These are phyloP conservation scores for Acanthococcus lagerstroemiae DNA, from an alignment of 2,888 invertebrate species.

Conservation along the genomic window DNA sequence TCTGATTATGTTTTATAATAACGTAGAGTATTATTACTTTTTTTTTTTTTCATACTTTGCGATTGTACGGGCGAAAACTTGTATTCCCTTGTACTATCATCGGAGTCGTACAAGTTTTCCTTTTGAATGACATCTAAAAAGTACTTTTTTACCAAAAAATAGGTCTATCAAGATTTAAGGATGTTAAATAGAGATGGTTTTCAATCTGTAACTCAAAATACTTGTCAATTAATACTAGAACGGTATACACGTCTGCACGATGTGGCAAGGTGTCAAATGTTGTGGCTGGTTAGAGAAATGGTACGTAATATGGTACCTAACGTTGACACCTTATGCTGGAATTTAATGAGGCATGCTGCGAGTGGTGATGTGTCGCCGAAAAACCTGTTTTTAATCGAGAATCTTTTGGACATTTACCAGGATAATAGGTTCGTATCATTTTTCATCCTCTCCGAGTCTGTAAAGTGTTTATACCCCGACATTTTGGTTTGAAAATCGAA, in stretches of 20 bases:
- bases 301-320: constrained; percentile 79
- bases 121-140: background rate
- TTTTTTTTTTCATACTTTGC: background rate
- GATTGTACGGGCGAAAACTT: background rate
- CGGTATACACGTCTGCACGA: constrained; percentile 81
- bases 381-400: constrained; percentile 81
- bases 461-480: background rate
- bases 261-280: constrained; percentile 64
- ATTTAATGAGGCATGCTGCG: constrained; percentile 83
- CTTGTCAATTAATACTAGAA: constrained; percentile 77
- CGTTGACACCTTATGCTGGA: constrained; percentile 83
- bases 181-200: constrained; percentile 83
- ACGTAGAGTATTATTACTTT: background rate
- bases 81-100: background rate
- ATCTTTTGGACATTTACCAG: constrained; percentile 78
- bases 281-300: constrained; percentile 87
- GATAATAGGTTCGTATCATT: constrained; percentile 51
- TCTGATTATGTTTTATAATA: background rate
- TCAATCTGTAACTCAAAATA: constrained; percentile 64
- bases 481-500: background rate
- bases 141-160: constrained; percentile 33
- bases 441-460: too few species aligned
- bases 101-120: constrained; percentile 3
- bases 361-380: constrained; percentile 83
- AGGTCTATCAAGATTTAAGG: constrained; percentile 83